Evolutionary conservation across 2,888 invertebrate species (phyloP), one percentile per base, ranked within the genome.

Genomic region (Cosmopolites sordidus): DNA sequence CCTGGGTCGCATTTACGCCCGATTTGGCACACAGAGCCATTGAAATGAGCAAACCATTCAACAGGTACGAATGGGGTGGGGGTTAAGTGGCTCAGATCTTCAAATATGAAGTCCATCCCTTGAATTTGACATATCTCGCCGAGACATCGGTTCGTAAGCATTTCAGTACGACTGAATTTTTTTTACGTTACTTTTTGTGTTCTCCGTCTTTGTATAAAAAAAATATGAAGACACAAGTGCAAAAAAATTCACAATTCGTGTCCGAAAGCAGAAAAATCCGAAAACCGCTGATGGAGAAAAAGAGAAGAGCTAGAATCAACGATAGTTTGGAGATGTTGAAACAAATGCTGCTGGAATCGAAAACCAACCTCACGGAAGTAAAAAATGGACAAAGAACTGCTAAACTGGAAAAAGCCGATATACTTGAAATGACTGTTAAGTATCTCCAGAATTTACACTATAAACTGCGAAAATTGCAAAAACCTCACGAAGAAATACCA

Each of bases 331-430:
- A 78, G 60, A 73, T 75, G n/a, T 66, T 79, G 27, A 79, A 78
- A 64, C 69, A 74, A 58, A 75, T 79, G 44, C 69, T 79, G 16
- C 63, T 78, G 43, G 75, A 77, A 30, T 73, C 74, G 1, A 71
- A 72, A 49, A 68, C 72, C 2, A 62, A 66, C 42, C 61, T 75
- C 43, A 65, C 66, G 51, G 61, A 66, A 9, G 43, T 59, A 2
- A 66, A 66, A 56, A 66, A 63, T 50, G 68, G 68, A 2, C 68
- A 70, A 58, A 62, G 78, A 42, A 79, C 79, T 29, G 75, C 80
- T 1, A 83, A 83, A 69, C 68, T 83, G 62, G 83, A 83, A 67
- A 83, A 83, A 66, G 83, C 83, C 0, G 83, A 83, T 64, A 82
- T 83, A 47, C 64, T 83, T 30, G 83, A 83, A 66, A 77, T 83